These are phyloP conservation scores for Ophion ventricosus DNA, from an alignment of 2,888 invertebrate species.

Conservation along the genomic window DNA sequence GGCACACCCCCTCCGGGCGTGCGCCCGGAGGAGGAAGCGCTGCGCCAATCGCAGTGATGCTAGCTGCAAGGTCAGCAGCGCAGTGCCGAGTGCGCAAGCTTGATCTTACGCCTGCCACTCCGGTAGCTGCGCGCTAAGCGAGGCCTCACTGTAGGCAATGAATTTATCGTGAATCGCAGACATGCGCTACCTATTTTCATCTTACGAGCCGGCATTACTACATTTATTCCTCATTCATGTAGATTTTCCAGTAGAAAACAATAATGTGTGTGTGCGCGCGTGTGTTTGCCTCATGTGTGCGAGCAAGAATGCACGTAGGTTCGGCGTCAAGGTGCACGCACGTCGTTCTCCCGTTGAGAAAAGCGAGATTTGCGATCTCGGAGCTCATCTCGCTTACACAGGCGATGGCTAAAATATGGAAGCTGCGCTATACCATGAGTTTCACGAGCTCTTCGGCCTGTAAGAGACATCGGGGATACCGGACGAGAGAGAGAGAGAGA, in stretches of 20 bases:
- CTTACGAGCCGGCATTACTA: neutral
- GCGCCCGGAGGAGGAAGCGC: neutral
- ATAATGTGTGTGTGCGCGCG: neutral
- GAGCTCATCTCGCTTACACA: conserved; percentile 9
- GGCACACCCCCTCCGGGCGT: neutral
- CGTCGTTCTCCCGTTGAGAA: conserved; percentile 19
- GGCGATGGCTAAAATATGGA: conserved; percentile 37
- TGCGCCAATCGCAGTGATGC: neutral
- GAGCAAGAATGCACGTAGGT: conserved; percentile 8
- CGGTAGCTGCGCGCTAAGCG: neutral
- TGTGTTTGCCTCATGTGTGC: neutral
- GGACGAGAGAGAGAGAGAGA: conserved; percentile 4
- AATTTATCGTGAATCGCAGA: neutral
- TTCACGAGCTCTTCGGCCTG: conserved; percentile 35
- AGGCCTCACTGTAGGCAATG: neutral
- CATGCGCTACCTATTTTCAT: conserved; percentile 5
- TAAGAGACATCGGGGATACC: conserved; percentile 50
- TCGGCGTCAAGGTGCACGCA: conserved; percentile 14
- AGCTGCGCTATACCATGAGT: conserved; percentile 32
- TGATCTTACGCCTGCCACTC: neutral
- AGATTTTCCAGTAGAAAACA: neutral
- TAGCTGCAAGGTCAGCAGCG: neutral
- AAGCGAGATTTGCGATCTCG: conserved; percentile 8
- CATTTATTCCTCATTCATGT: conserved; percentile 22
- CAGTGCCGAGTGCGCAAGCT: neutral